Conservation (phyloP, 2,888 invertebrate species). For the Orchesella flavescens region DNA sequence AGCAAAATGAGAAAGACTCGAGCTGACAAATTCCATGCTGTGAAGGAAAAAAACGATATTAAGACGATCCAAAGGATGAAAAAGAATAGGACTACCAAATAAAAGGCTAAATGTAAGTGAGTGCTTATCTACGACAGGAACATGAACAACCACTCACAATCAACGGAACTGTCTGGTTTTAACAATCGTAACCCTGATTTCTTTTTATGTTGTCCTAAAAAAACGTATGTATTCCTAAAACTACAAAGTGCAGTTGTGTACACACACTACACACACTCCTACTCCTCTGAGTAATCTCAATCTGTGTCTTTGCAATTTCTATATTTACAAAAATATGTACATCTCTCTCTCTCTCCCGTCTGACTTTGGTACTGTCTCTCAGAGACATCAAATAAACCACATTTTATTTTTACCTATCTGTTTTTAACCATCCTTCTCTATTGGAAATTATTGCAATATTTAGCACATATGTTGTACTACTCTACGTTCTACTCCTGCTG, state of each 20-base stretch:
- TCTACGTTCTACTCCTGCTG: not conserved
- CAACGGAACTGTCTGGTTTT: slow-evolving; percentile 25
- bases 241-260: not conserved
- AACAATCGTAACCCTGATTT: slow-evolving; percentile 19
- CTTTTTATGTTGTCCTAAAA: not conserved
- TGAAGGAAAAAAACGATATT: not conserved
- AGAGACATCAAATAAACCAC: no score
- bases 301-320: not conserved
- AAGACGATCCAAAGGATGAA: not conserved
- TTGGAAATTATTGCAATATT: not conserved
- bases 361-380: not conserved
- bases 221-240: not conserved
- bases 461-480: not conserved
- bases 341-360: not conserved
- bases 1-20: slow-evolving; percentile 47
- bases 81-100: not conserved
- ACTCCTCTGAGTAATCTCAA: not conserved
- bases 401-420: no score
- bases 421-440: no score
- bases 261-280: not conserved
- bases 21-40: slow-evolving; percentile 49
- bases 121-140: slow-evolving; percentile 41
- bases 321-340: slow-evolving; percentile 2
- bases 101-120: slow-evolving; percentile 12
- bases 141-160: slow-evolving; percentile 51